Evolutionary conservation across 2,888 invertebrate species (phyloP), one percentile per base, ranked within the genome.

Genomic region (Pegoplata infirma): DNA sequence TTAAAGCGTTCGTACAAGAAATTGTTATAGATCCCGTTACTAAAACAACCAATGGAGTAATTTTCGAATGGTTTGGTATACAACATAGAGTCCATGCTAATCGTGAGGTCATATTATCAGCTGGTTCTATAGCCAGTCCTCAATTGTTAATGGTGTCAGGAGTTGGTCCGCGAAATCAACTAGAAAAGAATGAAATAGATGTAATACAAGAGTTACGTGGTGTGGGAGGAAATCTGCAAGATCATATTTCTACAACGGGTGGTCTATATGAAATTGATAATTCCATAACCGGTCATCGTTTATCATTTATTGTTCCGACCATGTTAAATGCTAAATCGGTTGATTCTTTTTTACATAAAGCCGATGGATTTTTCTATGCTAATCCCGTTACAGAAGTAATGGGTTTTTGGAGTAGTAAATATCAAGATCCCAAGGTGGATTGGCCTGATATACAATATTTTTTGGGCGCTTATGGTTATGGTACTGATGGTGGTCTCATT

Each of bases 121-220:
- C 96, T 0, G 98, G 97, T 0, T 90, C 95, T 0, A 92, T 97
- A 59, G 96, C 95, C 81, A 95, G 96, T 4, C 96, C 97, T 0
- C 97, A 97, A 85, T 88, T 97, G 12, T 88, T 97, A 58, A 95
- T 97, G 95, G 88, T 97, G 14, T 96, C 96, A 0, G 97, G 97
- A 5, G 90, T 97, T 32, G 95, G 95, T 0, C 95, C 95, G 0
- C 89, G 85, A 55, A 89, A 92, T 0, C 93, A 94, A 82, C 88
- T 95, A 12, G 84, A 89, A n/a, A 89, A 91, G 3, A 83, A 92
- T n/a, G 91, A 91, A 16, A 94, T 96, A 66, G 87, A 90, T 0
- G 91, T 93, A 1, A 85, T 95, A 32, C 91, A 92, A 72, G 91
- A 96, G 85, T 90, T 95, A 5, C 82, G 82, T 0, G 95, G 95